A percentile compares a stretch with the other conserved stretches of the same genome.
Conservation (phyloP, 92 coral and sea anemone species). For the Plumapathes pennacea region DNA sequence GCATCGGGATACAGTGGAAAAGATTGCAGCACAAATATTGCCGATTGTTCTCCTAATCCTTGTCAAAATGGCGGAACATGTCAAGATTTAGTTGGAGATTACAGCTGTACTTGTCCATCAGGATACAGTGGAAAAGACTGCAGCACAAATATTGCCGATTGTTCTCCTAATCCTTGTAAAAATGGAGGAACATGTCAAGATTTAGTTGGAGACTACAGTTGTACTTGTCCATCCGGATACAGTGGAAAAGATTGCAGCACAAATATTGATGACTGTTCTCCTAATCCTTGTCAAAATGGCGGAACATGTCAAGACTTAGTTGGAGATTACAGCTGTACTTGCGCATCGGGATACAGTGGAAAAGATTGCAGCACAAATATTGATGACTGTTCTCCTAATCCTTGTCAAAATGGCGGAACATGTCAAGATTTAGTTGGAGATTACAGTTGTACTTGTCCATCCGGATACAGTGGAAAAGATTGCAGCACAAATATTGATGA, state of each 20-base stretch:
- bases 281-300: conserved; percentile 56
- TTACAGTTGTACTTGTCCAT: conserved; percentile 18
- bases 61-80: conserved; percentile 60
- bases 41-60: conserved; percentile 63
- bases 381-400: conserved; percentile 43
- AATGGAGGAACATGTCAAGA: conserved; percentile 56
- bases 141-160: conserved; percentile 46
- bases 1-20: conserved; percentile 52
- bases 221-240: conserved; percentile 46
- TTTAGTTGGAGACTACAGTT: conserved; percentile 39
- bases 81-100: conserved; percentile 37
- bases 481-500: conserved; percentile 39
- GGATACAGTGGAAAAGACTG: conserved; percentile 62
- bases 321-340: conserved; percentile 38
- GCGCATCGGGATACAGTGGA: conserved; percentile 53
- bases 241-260: conserved; percentile 51
- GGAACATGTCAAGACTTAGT: conserved; percentile 29
- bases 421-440: conserved; percentile 31
- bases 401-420: conserved; percentile 43
- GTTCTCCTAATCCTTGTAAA: conserved; percentile 55
- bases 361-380: conserved; percentile 39
- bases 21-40: conserved; percentile 44
- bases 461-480: conserved; percentile 26
- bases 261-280: conserved; percentile 44
- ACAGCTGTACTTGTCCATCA: conserved; percentile 37